Evolutionary conservation across 2,113 vertebrate genomes (phyloP).

Genomic region (Dipodomys spectabilis): DNA sequence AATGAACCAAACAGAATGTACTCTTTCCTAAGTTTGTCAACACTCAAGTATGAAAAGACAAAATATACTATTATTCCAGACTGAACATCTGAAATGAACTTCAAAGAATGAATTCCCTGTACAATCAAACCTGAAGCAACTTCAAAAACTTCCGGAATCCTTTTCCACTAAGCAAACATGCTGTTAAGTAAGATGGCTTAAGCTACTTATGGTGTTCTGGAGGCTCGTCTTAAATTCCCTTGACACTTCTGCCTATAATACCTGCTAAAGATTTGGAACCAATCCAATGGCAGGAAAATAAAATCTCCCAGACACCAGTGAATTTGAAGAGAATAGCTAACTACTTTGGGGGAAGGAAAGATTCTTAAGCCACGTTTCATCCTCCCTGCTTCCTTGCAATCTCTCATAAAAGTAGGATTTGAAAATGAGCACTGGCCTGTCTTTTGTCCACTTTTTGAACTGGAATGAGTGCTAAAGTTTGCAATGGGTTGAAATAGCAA

Average conservation of each 20-base stretch:
- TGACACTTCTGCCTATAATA: conserved; percentile 40
- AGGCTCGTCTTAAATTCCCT: conserved; percentile 47
- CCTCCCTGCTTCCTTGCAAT: conserved; percentile 18
- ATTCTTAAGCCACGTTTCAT: conserved; percentile 42
- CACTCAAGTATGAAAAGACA: neutral
- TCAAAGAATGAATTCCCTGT: conserved; percentile 53
- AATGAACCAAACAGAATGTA: neutral
- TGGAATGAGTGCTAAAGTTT: neutral
- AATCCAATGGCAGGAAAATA: conserved; percentile 57
- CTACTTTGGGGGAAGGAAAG: conserved; percentile 9
- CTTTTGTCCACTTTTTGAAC: conserved; percentile 44
- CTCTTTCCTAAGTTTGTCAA: neutral
- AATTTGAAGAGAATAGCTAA: conserved; percentile 61
- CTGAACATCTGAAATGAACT: conserved; percentile 59
- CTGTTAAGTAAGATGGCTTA: conserved; percentile 35
- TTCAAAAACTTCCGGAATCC: conserved; percentile 58
- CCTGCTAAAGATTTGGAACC: neutral
- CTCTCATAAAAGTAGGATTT: conserved; percentile 48
- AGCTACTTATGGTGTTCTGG: conserved; percentile 45
- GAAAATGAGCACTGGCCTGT: neutral
- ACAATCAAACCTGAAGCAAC: conserved; percentile 49
- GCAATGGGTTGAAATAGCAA: conserved; percentile 14
- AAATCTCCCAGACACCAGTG: conserved; percentile 17
- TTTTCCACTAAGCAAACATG: conserved; percentile 46
- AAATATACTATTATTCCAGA: neutral